A percentile compares a stretch with the other conserved stretches of the same genome.
Conservation (phyloP, 2,797 vertebrate genomes). For the Chrysocyon brachyurus region DNA sequence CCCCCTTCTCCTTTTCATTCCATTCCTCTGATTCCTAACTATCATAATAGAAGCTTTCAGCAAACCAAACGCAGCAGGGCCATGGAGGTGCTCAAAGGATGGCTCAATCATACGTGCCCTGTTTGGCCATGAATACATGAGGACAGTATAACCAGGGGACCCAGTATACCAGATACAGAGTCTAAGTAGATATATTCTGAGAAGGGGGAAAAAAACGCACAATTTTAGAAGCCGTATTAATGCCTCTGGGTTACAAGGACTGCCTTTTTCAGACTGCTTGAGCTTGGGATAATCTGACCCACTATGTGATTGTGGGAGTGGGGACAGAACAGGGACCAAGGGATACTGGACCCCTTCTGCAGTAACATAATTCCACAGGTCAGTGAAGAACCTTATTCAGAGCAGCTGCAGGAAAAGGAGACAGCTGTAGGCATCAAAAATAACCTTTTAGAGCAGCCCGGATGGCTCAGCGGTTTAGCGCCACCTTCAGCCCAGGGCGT, state of each 20-base stretch:
- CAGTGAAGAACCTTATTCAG: not conserved
- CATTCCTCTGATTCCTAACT: constrained; percentile 27
- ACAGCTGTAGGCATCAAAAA: constrained; percentile 9
- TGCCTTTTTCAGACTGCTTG: not conserved
- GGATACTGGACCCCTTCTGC: not conserved
- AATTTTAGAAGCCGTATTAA: not conserved
- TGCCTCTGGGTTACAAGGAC: not conserved
- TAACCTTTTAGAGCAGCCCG: not conserved
- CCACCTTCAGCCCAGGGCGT: no score
- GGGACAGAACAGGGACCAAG: not conserved
- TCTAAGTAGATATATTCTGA: not conserved
- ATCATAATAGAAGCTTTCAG: not conserved
- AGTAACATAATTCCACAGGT: not conserved
- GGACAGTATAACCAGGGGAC: not conserved
- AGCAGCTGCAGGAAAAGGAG: not conserved
- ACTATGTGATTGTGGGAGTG: not conserved
- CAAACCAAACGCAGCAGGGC: not conserved
- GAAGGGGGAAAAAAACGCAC: no score
- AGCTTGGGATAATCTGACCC: not conserved
- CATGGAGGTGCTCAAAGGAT: not conserved
- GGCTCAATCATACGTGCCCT: not conserved
- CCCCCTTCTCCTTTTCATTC: not conserved
- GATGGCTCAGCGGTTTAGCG: no score
- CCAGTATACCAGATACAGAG: not conserved
- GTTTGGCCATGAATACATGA: not conserved